A percentile compares a stretch with the other conserved stretches of the same genome.
Evolutionary conservation across 2,797 vertebrate species (phyloP).

Genomic region (Hylomyscus alleni): DNA sequence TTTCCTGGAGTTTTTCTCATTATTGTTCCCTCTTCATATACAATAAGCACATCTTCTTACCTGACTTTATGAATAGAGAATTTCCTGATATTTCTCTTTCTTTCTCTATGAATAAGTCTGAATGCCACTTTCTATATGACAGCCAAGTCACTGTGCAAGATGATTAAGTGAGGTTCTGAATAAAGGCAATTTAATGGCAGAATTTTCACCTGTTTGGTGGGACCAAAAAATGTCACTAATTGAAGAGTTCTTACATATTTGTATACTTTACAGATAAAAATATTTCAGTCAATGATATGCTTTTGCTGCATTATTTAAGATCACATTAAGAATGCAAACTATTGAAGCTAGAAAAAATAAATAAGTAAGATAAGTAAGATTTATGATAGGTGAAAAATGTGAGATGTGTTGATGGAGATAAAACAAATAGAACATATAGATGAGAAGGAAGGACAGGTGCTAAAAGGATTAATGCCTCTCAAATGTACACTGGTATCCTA

Average conservation of each 20-base stretch:
- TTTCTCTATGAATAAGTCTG: not conserved
- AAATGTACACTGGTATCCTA: not conserved
- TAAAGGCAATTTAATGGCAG: not conserved
- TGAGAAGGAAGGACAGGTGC: not conserved
- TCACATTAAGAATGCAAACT: not conserved
- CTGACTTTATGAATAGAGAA: conserved; percentile 31
- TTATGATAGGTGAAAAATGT: not conserved
- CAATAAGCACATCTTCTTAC: conserved; percentile 39
- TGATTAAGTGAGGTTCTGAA: not conserved
- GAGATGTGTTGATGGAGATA: not conserved
- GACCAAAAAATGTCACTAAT: not conserved
- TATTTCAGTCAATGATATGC: not conserved
- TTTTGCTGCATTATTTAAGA: not conserved
- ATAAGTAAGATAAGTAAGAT: not conserved
- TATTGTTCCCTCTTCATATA: not conserved
- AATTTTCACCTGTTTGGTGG: conserved; percentile 4
- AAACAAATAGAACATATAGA: not conserved
- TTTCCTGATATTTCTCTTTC: not conserved
- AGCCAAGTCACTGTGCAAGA: not conserved
- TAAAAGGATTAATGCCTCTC: not conserved
- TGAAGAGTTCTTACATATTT: not conserved
- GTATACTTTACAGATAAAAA: conserved; percentile 30
- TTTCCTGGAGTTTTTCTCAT: not conserved
- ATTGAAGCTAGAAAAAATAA: conserved; percentile 19
- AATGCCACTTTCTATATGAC: conserved; percentile 23